Percentiles rank a stretch among this genome's conserved stretches.
Conservation (phyloP, 2,113 vertebrate genomes). For the Dasypus novemcinctus region DNA sequence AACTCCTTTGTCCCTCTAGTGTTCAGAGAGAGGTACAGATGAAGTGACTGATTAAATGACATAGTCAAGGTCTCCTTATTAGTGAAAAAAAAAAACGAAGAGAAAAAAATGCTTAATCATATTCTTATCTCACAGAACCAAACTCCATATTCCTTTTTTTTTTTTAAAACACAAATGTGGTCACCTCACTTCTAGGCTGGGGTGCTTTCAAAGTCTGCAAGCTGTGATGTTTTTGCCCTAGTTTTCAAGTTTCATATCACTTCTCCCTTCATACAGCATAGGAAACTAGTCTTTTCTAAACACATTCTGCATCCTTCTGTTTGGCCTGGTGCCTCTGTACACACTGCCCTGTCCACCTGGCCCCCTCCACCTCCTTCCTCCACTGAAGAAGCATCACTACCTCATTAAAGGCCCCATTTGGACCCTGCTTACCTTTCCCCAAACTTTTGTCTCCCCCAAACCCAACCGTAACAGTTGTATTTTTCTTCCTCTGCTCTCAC, state of each 20-base stretch:
- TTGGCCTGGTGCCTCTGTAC: neutral
- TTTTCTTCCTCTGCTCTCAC: neutral
- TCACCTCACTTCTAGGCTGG: fast-evolving
- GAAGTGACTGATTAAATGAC: too few species aligned
- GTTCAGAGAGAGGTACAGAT: too few species aligned
- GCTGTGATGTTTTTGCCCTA: too few species aligned
- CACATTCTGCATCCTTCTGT: too few species aligned
- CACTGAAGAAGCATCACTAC: fast-evolving
- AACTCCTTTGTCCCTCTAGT: too few species aligned
- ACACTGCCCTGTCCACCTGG: neutral
- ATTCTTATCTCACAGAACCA: too few species aligned
- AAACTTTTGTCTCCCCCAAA: neutral
- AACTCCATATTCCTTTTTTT: too few species aligned
- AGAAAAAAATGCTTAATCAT: too few species aligned
- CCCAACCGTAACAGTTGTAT: neutral
- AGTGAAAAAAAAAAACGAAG: too few species aligned
- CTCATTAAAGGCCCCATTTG: neutral
- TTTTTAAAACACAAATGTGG: neutral
- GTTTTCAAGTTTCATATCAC: fast-evolving
- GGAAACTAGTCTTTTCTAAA: neutral
- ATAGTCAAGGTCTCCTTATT: too few species aligned
- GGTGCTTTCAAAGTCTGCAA: neutral
- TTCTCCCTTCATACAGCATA: neutral
- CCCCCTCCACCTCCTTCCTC: neutral
- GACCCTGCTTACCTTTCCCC: neutral